These are phyloP conservation scores for Acanthosoma haemorrhoidale DNA, from an alignment of 2,888 invertebrate species.

Conservation along the genomic window DNA sequence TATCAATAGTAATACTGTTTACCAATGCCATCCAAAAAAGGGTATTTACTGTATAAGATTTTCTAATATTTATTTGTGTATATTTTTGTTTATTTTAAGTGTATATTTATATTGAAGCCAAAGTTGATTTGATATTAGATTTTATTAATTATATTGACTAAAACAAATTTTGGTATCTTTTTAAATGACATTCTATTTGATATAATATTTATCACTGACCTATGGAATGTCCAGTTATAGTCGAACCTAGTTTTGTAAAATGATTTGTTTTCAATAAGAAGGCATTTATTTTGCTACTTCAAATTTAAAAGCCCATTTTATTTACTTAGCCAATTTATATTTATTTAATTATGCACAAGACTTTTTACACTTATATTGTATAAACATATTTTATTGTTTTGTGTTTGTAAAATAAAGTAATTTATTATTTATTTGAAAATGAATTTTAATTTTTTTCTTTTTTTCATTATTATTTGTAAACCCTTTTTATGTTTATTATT, in stretches of 20 bases:
- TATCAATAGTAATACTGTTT: neutral
- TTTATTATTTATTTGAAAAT: slow-evolving; percentile 10
- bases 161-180: neutral
- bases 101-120: neutral
- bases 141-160: neutral
- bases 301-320: neutral
- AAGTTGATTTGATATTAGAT: neutral
- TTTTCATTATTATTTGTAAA: too few species aligned
- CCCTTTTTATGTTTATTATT: neutral
- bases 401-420: slow-evolving; percentile 1
- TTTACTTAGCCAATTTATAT: neutral
- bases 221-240: neutral
- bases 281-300: neutral
- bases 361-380: neutral
- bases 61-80: neutral
- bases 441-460: too few species aligned
- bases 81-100: neutral
- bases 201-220: neutral
- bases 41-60: slow-evolving; percentile 8
- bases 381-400: slow-evolving; percentile 9
- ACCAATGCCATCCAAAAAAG: slow-evolving; percentile 10
- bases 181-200: neutral
- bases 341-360: slow-evolving; percentile 2
- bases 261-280: neutral
- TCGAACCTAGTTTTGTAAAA: neutral